phyloP scores from a whole-genome alignment of 2,888 invertebrate species.

The Ethmia dodecea region DNA sequence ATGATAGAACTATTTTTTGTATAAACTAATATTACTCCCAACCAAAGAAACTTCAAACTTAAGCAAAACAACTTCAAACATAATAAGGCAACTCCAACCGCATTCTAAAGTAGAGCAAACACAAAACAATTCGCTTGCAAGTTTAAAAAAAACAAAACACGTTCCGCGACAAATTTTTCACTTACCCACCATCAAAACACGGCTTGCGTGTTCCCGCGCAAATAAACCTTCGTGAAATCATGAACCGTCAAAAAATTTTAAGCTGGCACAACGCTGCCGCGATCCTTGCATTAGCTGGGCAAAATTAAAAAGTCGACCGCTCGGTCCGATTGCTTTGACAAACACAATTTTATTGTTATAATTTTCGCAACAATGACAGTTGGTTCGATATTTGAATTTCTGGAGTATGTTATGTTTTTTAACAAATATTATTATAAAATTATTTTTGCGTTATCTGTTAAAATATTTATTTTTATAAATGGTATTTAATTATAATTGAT shows the following conservation, averaged over 20 bases:
- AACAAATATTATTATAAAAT: too few species aligned
- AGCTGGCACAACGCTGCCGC: neutral
- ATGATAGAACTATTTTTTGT: too few species aligned
- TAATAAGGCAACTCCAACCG: slow-evolving; percentile 2
- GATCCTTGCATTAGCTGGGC: neutral
- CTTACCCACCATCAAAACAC: slow-evolving; percentile 4
- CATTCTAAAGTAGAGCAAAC: slow-evolving; percentile 3
- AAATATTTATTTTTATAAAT: too few species aligned
- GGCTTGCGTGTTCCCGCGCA: slow-evolving; percentile 9
- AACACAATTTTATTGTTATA: too few species aligned
- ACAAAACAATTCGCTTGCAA: slow-evolving; percentile 6
- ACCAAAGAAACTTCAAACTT: neutral
- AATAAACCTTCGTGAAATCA: slow-evolving; percentile 6
- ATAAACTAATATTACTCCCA: slow-evolving; percentile 1
- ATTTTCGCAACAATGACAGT: too few species aligned
- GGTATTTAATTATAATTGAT: too few species aligned
- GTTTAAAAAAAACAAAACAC: slow-evolving; percentile 6
- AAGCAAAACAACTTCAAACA: neutral
- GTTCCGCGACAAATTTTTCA: slow-evolving; percentile 11
- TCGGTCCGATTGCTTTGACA: too few species aligned
- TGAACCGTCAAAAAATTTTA: slow-evolving; percentile 7
- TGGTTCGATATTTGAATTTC: too few species aligned
- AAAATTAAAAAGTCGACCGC: neutral
- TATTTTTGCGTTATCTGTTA: too few species aligned
- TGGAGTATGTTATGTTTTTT: too few species aligned